phyloP scores from a whole-genome alignment of 2,113 vertebrate species.

The Sapajus apella region DNA sequence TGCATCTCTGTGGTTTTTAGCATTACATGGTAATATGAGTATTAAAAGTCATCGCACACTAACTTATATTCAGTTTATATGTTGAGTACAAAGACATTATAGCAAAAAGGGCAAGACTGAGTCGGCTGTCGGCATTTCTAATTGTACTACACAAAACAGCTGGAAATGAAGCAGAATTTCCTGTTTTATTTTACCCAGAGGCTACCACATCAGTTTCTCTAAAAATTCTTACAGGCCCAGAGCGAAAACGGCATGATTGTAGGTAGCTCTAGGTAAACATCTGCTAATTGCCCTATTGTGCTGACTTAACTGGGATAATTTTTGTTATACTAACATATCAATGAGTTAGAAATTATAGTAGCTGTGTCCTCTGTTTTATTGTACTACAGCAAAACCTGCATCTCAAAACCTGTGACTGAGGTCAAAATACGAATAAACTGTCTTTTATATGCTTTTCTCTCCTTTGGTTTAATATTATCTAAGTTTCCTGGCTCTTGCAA shows the following conservation, averaged over 20 bases:
- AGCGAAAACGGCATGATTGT: constrained; percentile 6
- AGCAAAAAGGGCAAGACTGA: background rate
- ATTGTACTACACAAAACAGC: background rate
- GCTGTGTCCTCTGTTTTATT: background rate
- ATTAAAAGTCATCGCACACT: background rate
- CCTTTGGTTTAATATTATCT: constrained; percentile 30
- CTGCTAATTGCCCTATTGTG: constrained; percentile 17
- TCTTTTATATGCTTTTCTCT: background rate
- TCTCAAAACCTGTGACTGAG: background rate
- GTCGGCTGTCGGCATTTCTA: background rate
- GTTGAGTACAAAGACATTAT: background rate
- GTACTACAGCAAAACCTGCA: background rate
- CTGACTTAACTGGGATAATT: background rate
- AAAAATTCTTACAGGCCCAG: background rate
- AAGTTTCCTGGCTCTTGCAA: background rate
- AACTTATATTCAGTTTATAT: background rate
- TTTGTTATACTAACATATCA: background rate
- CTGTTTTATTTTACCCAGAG: constrained; percentile 44
- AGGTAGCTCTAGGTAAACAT: constrained; percentile 38
- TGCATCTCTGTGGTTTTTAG: background rate
- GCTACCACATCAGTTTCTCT: background rate
- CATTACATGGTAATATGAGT: background rate
- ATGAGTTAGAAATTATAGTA: constrained; percentile 9
- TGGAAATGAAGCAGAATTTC: constrained; percentile 36
- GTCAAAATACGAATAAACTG: background rate